Conservation (phyloP, 2,113 vertebrate species). For the Eclectus roratus region DNA sequence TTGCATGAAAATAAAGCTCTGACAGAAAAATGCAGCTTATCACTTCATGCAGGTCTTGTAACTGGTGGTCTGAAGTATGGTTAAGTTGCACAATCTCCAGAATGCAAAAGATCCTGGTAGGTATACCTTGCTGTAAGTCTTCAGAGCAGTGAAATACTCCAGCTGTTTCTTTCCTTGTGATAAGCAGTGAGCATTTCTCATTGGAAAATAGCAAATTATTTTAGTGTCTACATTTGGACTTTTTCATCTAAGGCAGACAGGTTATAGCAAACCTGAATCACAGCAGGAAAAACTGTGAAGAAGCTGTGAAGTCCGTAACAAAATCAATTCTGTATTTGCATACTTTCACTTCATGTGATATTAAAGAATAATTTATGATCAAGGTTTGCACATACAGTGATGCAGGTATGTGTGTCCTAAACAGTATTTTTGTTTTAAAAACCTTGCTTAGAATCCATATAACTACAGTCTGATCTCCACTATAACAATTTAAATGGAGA, state of each 20-base stretch:
- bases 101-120: neutral
- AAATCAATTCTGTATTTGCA: neutral
- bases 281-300: neutral
- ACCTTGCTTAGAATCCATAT: neutral
- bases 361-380: neutral
- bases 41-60: neutral
- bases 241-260: neutral
- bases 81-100: neutral
- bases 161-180: neutral
- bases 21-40: neutral
- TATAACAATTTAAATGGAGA: neutral
- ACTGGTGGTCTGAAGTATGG: neutral
- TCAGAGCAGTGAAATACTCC: neutral
- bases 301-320: neutral
- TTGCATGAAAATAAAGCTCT: neutral
- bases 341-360: neutral
- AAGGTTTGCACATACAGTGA: neutral
- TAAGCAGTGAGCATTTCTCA: neutral
- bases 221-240: neutral
- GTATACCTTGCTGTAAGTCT: neutral
- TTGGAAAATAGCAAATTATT: neutral
- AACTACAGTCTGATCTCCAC: neutral
- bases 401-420: neutral
- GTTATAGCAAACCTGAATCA: neutral
- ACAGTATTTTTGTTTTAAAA: neutral